Percentiles rank a stretch among this genome's conserved stretches.
phyloP scores from a whole-genome alignment of 2,797 vertebrate species.

The Hemitrygon akajei region DNA sequence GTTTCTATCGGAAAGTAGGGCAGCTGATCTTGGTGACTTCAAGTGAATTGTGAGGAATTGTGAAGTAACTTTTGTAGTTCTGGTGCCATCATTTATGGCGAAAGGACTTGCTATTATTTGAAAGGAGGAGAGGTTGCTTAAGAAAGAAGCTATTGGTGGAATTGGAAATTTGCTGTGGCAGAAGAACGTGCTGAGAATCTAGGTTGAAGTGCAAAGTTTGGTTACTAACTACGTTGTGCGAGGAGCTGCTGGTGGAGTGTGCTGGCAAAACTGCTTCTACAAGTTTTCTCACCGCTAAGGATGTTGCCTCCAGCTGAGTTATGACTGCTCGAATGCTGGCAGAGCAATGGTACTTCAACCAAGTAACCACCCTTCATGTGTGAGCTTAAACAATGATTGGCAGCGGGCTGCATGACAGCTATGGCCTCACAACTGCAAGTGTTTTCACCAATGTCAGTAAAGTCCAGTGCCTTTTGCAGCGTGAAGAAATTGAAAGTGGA shows the following conservation, averaged over 20 bases:
- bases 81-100: neutral
- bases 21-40: neutral
- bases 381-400: neutral
- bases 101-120: neutral
- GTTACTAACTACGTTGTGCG: neutral
- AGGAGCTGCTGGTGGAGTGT: slow-evolving; percentile 10
- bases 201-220: neutral
- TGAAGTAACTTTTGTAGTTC: neutral
- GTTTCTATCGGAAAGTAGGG: slow-evolving; percentile 7
- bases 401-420: slow-evolving; percentile 55
- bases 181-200: neutral
- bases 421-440: slow-evolving; percentile 95
- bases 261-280: slow-evolving; percentile 24
- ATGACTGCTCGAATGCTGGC: neutral
- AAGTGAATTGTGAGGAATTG: slow-evolving; percentile 7
- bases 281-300: slow-evolving; percentile 10
- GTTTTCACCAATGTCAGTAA: slow-evolving; percentile 92
- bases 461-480: slow-evolving; percentile 91
- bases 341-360: neutral
- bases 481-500: slow-evolving; percentile 96
- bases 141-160: neutral
- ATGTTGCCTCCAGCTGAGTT: slow-evolving; percentile 2
- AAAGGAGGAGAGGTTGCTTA: neutral
- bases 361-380: slow-evolving; percentile 6
- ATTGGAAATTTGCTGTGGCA: neutral